Conservation (phyloP, 2,113 vertebrate species). For the Vanacampus margaritifer region DNA sequence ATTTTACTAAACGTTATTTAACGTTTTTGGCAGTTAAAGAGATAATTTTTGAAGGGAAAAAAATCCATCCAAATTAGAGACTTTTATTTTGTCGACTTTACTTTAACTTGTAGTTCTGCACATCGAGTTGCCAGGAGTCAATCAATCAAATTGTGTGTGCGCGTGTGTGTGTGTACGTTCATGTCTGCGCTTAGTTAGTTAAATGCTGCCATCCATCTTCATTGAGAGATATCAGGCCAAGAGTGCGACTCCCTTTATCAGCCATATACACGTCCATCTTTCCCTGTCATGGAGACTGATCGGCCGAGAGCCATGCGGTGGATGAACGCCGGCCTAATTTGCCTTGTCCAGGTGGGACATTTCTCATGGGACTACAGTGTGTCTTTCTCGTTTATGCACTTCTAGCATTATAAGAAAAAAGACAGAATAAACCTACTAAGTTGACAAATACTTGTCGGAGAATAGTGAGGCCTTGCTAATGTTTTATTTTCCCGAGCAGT, state of each 20-base stretch:
- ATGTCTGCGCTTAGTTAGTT: conserved; percentile 25
- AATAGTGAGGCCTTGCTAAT: neutral
- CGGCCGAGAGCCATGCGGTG: neutral
- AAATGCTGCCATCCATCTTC: conserved; percentile 57
- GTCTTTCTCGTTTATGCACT: neutral
- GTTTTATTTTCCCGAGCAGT: neutral
- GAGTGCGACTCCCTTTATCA: conserved; percentile 35
- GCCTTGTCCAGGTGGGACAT: conserved; percentile 14
- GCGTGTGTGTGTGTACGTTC: neutral
- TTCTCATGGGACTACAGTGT: conserved; percentile 5
- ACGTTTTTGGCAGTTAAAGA: no score
- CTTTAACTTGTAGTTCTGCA: neutral
- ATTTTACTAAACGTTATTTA: no score
- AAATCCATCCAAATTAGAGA: neutral
- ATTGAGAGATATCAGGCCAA: conserved; percentile 30
- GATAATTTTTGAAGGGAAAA: neutral
- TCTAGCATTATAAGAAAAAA: neutral
- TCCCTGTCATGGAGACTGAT: conserved; percentile 29
- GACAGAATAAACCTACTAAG: neutral
- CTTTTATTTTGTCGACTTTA: neutral
- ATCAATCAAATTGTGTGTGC: conserved; percentile 1
- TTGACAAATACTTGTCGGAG: neutral
- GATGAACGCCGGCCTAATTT: conserved; percentile 39
- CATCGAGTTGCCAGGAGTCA: neutral
- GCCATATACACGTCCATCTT: conserved; percentile 44